These are phyloP conservation scores for Furcula furcula DNA, from an alignment of 2,888 invertebrate species.

Conservation along the genomic window DNA sequence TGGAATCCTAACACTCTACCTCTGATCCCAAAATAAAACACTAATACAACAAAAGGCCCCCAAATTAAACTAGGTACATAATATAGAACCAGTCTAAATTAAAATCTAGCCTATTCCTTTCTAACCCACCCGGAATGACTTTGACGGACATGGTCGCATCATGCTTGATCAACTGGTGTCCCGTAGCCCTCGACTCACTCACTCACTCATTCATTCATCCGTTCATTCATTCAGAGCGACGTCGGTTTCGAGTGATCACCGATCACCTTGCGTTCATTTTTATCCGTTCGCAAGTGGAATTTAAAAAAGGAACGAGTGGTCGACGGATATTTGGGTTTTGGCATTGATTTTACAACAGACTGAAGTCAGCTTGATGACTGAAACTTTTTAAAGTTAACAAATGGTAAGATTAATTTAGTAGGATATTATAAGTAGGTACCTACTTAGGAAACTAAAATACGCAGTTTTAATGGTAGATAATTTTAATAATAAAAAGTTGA, in stretches of 20 bases:
- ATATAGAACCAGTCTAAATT: too few species aligned
- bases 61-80: too few species aligned
- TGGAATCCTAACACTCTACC: too few species aligned
- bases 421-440: too few species aligned
- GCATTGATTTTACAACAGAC: constrained; percentile 20
- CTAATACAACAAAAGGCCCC: too few species aligned
- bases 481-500: too few species aligned
- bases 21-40: too few species aligned
- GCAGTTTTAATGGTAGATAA: too few species aligned
- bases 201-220: constrained; percentile 63
- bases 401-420: too few species aligned
- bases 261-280: constrained; percentile 64
- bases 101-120: constrained; percentile 40
- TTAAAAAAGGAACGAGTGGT: constrained; percentile 40
- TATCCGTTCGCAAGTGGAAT: constrained; percentile 42
- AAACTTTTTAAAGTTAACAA: too few species aligned
- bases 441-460: too few species aligned
- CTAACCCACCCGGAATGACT: constrained; percentile 46
- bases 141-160: constrained; percentile 74
- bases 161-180: constrained; percentile 78
- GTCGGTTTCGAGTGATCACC: constrained; percentile 74
- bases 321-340: constrained; percentile 14
- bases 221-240: constrained; percentile 51
- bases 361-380: constrained; percentile 12
- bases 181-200: constrained; percentile 54